Percentiles rank a stretch among this genome's conserved stretches.
Conservation (phyloP, 2,113 vertebrate species). For the Ibidorhyncha struthersii region DNA sequence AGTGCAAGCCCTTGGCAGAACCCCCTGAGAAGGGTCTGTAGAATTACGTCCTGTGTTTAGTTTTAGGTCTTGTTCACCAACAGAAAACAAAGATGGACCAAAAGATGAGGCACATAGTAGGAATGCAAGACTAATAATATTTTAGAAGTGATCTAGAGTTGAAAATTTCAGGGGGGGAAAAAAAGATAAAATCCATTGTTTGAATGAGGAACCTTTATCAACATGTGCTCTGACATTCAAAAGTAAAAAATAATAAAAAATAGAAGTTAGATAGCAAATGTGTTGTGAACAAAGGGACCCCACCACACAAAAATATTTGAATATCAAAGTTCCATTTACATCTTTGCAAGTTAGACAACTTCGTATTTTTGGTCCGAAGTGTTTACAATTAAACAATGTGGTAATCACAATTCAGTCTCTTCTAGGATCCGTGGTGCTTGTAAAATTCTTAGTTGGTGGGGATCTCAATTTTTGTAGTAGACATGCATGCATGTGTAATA, state of each 20-base stretch:
- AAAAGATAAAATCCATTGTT: background rate
- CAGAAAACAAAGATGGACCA: background rate
- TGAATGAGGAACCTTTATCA: background rate
- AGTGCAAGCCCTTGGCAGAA: background rate
- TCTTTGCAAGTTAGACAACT: background rate
- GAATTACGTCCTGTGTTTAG: accelerated
- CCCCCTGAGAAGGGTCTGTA: accelerated
- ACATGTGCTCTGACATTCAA: background rate
- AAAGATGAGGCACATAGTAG: background rate
- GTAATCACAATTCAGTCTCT: background rate
- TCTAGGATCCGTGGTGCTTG: background rate
- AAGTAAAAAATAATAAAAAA: background rate
- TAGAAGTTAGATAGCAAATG: background rate
- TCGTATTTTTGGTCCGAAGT: background rate
- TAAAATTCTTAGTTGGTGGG: background rate
- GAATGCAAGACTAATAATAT: background rate
- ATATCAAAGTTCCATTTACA: background rate
- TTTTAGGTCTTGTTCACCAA: background rate
- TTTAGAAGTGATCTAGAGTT: background rate
- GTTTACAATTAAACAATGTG: background rate
- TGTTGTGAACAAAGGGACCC: background rate
- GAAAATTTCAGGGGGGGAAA: background rate
- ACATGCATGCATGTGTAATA: accelerated
- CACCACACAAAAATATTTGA: background rate
- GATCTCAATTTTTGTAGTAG: background rate